Evolutionary conservation across 2,888 invertebrate genomes (phyloP), one percentile per base, ranked within the genome.

Genomic region (Epistrophe grossulariae): DNA sequence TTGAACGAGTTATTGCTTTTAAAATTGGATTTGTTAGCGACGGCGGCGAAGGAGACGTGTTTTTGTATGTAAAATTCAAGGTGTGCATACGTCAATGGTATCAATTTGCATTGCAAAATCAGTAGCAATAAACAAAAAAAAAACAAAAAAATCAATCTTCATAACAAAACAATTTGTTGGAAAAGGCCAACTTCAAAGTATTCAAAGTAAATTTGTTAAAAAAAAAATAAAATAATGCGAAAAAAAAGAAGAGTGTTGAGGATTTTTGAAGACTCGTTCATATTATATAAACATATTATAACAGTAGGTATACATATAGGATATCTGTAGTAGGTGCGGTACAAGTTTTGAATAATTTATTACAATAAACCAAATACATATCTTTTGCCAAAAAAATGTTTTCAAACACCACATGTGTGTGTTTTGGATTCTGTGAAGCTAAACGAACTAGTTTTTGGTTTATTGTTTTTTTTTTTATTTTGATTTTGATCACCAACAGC

Each of bases 1-100:
- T 38, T 60, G 24, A 28, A 50, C 50, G 40, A 59, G 74, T 74
- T 80, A 80, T 80, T 40, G 74, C 68, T 68, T 80, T 80, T 73
- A 19, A 68, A 50, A 68, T 50, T 31, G 43, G 50, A 50, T 50
- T 50, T 68, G 35, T 68, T 19, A 35, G 50, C n/a, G 19, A 31
- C 50, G 35, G 35, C 28, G 50, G 24, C 24, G 24, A 24, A 50
- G 50, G 19, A 68, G 48, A 68, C 50, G 68, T 50, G 35, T 8
- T 13, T 38, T 68, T 50, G 50, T 38, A 50, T 64, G 10, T n/a
- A 28, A 64, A 64, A 64, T 64, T 64, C 64, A 64, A 64, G 45
- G 28, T 59, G 17, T 59, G 11, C 24, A 28, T 31, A 64, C 64
- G 64, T 64, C 64, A 64, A 64, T 64, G 45, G 31, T 31, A 11